These are phyloP conservation scores for Xiphorhynchus elegans DNA, from an alignment of 2,113 vertebrate genomes.

Conservation along the genomic window DNA sequence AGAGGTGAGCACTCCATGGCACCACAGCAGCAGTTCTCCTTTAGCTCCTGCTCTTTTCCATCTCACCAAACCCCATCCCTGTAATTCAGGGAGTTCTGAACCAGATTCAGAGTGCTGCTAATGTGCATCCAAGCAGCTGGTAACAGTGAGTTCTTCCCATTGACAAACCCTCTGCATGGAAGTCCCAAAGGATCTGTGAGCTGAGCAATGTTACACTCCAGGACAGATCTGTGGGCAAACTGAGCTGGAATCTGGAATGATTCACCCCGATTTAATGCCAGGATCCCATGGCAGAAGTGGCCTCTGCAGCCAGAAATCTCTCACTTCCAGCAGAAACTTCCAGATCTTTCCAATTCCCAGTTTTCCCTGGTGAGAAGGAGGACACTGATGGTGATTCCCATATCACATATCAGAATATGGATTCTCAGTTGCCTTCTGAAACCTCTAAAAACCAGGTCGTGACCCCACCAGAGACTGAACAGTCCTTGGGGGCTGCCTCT, in stretches of 20 bases:
- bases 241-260: background rate
- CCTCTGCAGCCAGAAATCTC: background rate
- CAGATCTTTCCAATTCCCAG: background rate
- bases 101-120: background rate
- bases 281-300: background rate
- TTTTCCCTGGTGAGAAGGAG: background rate
- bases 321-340: background rate
- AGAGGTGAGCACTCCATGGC: background rate
- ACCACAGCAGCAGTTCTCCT: background rate
- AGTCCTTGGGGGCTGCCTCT: background rate
- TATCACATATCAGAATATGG: fast-evolving
- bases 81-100: background rate
- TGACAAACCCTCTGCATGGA: background rate
- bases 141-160: background rate
- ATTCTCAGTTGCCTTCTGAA: background rate
- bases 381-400: background rate
- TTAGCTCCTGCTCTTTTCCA: background rate
- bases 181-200: background rate
- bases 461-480: background rate
- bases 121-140: background rate
- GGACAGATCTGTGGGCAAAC: background rate
- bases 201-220: background rate
- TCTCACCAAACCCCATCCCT: background rate
- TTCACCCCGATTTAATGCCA: background rate
- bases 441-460: background rate